A percentile compares a stretch with the other conserved stretches of the same genome.
These are phyloP conservation scores for Apostichopus californicus DNA, from an alignment of 35 echinoderm and acorn worm genomes.

Conservation along the genomic window DNA sequence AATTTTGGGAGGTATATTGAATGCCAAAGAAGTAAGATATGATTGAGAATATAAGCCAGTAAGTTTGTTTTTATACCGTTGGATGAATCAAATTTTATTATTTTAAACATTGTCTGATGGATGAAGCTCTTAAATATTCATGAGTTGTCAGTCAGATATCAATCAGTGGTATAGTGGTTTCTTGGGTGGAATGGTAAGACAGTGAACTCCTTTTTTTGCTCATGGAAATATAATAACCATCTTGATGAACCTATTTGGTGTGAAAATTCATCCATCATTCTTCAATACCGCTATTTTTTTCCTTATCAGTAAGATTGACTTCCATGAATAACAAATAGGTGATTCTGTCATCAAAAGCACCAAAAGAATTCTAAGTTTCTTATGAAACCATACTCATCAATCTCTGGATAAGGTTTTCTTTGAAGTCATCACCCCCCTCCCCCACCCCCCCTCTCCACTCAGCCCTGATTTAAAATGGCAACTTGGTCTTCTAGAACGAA, in stretches of 20 bases:
- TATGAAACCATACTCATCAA: no score
- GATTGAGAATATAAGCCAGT: neutral
- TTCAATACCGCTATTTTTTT: neutral
- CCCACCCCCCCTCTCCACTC: neutral
- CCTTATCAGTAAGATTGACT: neutral
- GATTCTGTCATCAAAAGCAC: no score
- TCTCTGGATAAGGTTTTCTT: no score
- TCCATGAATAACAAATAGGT: no score
- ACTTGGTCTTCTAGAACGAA: no score
- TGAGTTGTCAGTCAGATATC: neutral
- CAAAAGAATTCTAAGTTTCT: no score
- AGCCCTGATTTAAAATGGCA: no score
- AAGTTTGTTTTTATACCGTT: neutral
- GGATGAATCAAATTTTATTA: neutral
- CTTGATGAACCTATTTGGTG: neutral
- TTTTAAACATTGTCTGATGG: neutral
- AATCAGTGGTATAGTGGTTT: neutral
- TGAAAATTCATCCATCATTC: neutral
- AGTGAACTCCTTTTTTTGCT: neutral
- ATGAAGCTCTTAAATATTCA: neutral
- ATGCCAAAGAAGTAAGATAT: neutral
- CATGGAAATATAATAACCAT: neutral
- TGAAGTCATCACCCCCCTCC: neutral
- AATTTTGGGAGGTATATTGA: neutral
- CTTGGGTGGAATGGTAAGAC: neutral